Evolutionary conservation across 2,113 vertebrate species (phyloP), one percentile per base, ranked within the genome.

Genomic region (Vidua macroura): DNA sequence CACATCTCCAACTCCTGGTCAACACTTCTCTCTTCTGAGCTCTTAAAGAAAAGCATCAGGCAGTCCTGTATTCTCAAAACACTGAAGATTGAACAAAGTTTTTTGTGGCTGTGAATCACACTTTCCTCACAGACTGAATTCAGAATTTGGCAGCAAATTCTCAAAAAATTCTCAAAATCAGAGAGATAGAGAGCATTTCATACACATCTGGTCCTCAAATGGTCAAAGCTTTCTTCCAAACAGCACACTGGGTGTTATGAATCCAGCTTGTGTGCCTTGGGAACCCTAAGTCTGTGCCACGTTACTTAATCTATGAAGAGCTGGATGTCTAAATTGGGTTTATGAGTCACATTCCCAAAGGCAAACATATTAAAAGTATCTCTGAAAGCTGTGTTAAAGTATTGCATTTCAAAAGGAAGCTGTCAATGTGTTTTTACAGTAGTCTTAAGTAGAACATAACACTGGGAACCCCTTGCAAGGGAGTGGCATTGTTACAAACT

Each of bases 181-280:
- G 49, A 83, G 46, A 92, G 59, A 77, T 41, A 63, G 82, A 64
- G 35, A 89, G 25, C 10, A 73, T 88, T 94, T 90, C 24, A 35
- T 60, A 31, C 83, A 92, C 88, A 90, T 92, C 86, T 92, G 92
- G 75, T 83, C 43, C 13, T 94, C 76, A 83, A 78, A 92, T 64
- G 88, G 83, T 72, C 0, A 0, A 68, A 83, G 35, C 11, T 24
- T 93, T 48, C 56, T 83, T 67, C 68, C 79, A 63, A 83, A 67
- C 16, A 70, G 53, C 68, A 70, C 2, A 0, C 18, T 62, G 67
- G 12, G 30, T 39, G 33, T 81, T 81, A 64, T 0, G 1, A 83
- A 72, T 55, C 60, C 56, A 63, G 35, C 13, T 13, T 59, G 27
- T 63, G 39, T 44, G 43, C 24, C 25, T 48, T 63, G 48, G 18